These are phyloP conservation scores for Parasteatoda tepidariorum DNA, from an alignment of 1,140 invertebrate species.

Conservation along the genomic window DNA sequence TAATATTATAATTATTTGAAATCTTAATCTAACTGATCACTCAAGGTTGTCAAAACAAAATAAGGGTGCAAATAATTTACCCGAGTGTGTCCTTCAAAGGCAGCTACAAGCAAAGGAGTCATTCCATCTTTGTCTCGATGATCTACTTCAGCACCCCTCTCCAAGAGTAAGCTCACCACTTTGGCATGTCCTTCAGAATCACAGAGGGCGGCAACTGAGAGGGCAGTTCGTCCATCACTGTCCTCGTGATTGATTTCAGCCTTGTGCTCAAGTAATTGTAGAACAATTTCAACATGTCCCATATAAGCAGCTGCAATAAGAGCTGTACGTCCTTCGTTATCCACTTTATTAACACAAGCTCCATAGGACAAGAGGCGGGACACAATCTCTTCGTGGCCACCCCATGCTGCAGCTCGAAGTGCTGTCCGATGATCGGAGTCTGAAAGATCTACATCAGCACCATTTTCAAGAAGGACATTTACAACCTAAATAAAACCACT, in stretches of 20 bases:
- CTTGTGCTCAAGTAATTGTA: slow-evolving; percentile 66
- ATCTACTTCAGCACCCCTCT: slow-evolving; percentile 87
- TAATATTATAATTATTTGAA: too few species aligned
- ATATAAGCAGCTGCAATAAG: slow-evolving; percentile 73
- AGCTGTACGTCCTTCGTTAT: slow-evolving; percentile 84
- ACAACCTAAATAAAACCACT: slow-evolving; percentile 69
- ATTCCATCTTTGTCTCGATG: slow-evolving; percentile 92
- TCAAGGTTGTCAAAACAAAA: too few species aligned
- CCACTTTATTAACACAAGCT: slow-evolving; percentile 87
- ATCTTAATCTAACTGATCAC: too few species aligned
- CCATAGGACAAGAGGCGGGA: slow-evolving; percentile 84
- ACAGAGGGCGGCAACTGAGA: slow-evolving; percentile 91
- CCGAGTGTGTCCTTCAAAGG: slow-evolving; percentile 87
- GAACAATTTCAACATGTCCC: slow-evolving; percentile 72
- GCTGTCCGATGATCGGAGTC: slow-evolving; percentile 90
- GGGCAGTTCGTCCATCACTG: slow-evolving; percentile 75
- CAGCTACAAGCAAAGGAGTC: slow-evolving; percentile 91
- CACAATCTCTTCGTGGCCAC: slow-evolving; percentile 92
- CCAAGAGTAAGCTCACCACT: slow-evolving; percentile 81
- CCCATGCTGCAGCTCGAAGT: slow-evolving; percentile 91
- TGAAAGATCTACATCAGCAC: slow-evolving; percentile 84
- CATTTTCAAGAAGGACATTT: slow-evolving; percentile 79
- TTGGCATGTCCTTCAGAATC: slow-evolving; percentile 78
- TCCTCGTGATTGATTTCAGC: slow-evolving; percentile 67
- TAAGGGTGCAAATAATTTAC: slow-evolving; percentile 1